Base-by-base conservation (phyloP, 2,888 invertebrate species). In the Antheraea assamensis region DNA sequence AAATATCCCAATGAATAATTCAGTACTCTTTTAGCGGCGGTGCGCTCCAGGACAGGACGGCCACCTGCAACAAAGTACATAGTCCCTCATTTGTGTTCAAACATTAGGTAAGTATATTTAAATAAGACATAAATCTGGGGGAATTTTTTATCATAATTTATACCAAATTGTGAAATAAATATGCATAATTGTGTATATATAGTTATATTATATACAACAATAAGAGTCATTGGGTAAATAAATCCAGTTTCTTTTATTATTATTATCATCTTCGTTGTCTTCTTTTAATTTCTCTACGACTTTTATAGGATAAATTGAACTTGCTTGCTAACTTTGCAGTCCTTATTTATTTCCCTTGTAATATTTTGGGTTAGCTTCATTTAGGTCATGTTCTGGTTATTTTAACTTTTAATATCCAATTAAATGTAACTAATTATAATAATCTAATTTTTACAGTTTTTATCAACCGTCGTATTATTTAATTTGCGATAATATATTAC, bases 1-100 rank as follows among this genome's bases (percentile, higher is more conserved):
- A 90, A 92, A 92, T 92, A 92, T 91, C 87, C 85, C 86, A 83
- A 88, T 93, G 92, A 93, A 94, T 94, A 80, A 94, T 94, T 93
- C 93, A 93, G 86, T 81, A 87, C 88, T 88, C 91, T 91, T 91
- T 93, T 90, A 91, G 89, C 90, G 82, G 77, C 83, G 85, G 83
- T 83, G 83, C 86, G 84, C 88, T 85, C 84, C 81, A 84, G 83
- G 86, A 84, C 85, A 83, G 83, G 80, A 79, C 81, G 86, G 82
- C 86, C 93, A 92, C 92, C 94, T 94, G 94, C 85, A 94, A 93
- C 92, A 93, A 92, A 93, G 88, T 90, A 90, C 83, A 90, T 82
- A 88, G 85, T 87, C 85, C 85, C 87, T 91, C 88, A 90, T 90
- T 92, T 89, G 88, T 87, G 85, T 84, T 82, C 86, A 87, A 70